These are phyloP conservation scores for Diabrotica balteata DNA, from an alignment of 2,888 invertebrate species.

Conservation along the genomic window DNA sequence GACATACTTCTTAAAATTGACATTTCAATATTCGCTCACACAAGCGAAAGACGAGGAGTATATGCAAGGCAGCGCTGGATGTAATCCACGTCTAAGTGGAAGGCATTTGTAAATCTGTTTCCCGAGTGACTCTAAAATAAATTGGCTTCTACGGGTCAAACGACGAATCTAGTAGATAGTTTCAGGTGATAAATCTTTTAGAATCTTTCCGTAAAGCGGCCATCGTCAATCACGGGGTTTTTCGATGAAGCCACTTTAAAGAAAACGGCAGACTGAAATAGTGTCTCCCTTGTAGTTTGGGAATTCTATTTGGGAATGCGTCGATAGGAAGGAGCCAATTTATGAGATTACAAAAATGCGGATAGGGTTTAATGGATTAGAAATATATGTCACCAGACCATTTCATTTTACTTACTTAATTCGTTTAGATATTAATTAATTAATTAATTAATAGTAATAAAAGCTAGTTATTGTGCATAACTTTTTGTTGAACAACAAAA, in stretches of 20 bases:
- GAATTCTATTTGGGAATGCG: neutral
- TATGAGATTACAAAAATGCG: too few species aligned
- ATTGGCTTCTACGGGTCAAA: slow-evolving; percentile 23
- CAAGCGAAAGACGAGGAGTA: slow-evolving; percentile 5
- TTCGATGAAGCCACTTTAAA: slow-evolving; percentile 9
- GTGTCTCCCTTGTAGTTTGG: neutral
- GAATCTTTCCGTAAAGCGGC: slow-evolving; percentile 13
- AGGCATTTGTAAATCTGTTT: slow-evolving; percentile 22
- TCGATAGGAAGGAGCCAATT: too few species aligned
- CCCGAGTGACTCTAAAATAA: slow-evolving; percentile 24
- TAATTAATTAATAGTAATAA: too few species aligned
- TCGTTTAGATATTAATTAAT: too few species aligned
- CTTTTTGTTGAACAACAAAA: too few species aligned
- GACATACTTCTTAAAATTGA: slow-evolving; percentile 35
- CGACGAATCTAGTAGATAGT: slow-evolving; percentile 22
- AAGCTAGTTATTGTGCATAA: too few species aligned
- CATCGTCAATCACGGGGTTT: slow-evolving; percentile 21
- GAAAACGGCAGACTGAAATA: neutral
- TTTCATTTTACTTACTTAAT: too few species aligned
- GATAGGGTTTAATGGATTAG: too few species aligned
- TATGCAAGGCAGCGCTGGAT: slow-evolving; percentile 21
- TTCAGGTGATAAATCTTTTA: slow-evolving; percentile 25
- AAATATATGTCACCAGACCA: too few species aligned
- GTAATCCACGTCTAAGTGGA: slow-evolving; percentile 21
- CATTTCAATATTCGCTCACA: slow-evolving; percentile 38